A percentile compares a stretch with the other conserved stretches of the same genome.
These are phyloP conservation scores for Cephus rjabovi DNA, from an alignment of 2,888 invertebrate species.

Conservation along the genomic window DNA sequence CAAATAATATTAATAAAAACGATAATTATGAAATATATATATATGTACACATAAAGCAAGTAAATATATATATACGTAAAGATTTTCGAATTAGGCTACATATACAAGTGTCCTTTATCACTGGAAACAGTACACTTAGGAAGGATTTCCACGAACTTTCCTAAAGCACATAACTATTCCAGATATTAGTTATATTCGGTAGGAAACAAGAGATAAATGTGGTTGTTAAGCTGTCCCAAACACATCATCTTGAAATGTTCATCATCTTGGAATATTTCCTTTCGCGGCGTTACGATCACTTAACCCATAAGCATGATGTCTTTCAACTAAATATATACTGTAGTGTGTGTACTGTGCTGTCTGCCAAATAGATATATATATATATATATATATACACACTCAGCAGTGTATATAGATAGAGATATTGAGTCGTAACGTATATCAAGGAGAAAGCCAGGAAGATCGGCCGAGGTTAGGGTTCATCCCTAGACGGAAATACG, in stretches of 20 bases:
- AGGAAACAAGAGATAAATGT: not conserved
- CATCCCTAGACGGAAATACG: slow-evolving; percentile 41
- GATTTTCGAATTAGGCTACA: not conserved
- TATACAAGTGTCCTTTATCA: not conserved
- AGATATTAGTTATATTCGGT: not conserved
- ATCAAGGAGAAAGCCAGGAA: not conserved
- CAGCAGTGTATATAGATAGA: not conserved
- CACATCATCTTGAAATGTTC: not conserved
- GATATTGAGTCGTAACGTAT: not conserved
- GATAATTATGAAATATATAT: too few species aligned
- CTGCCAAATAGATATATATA: not conserved
- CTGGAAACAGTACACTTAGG: not conserved
- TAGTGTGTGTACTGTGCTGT: not conserved
- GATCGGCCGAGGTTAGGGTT: not conserved
- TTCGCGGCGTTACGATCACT: not conserved
- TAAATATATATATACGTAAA: too few species aligned
- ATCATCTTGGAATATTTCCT: not conserved
- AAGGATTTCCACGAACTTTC: not conserved
- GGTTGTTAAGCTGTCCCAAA: not conserved
- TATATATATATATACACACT: not conserved
- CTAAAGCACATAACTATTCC: not conserved
- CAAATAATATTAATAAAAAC: too few species aligned
- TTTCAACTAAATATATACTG: not conserved
- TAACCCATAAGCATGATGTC: not conserved
- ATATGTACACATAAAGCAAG: too few species aligned